These are phyloP conservation scores for Puma concolor DNA, from an alignment of 2,113 vertebrate species.

Conservation along the genomic window DNA sequence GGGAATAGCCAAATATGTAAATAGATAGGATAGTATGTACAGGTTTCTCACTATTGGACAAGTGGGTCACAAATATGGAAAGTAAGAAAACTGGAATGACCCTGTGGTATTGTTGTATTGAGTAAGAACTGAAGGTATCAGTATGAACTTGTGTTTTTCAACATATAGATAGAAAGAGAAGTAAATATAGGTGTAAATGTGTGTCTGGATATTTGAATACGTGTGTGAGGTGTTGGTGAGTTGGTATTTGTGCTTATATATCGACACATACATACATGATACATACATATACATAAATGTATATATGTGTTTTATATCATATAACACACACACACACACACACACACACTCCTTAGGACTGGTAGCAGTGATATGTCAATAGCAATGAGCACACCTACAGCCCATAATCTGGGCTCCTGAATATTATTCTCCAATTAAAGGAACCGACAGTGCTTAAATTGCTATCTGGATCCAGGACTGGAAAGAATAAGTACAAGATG, in stretches of 20 bases:
- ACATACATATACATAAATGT: neutral
- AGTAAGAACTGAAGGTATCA: neutral
- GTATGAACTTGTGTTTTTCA: neutral
- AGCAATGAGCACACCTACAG: neutral
- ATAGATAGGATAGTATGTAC: neutral
- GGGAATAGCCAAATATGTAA: neutral
- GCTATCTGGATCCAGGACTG: neutral
- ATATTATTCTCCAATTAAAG: neutral
- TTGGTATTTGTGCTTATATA: neutral
- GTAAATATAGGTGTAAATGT: neutral
- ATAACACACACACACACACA: neutral
- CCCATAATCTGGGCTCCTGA: neutral
- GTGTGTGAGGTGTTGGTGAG: neutral
- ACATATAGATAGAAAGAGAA: neutral
- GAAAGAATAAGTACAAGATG: neutral
- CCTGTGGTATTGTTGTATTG: neutral
- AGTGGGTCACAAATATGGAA: neutral
- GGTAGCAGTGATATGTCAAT: neutral
- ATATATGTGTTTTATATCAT: neutral
- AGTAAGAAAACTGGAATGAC: neutral
- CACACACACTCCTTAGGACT: neutral
- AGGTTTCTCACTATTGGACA: neutral
- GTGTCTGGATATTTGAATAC: neutral
- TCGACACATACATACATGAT: too few species aligned
- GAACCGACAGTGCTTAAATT: neutral